These are phyloP conservation scores for Artemisiospiza belli DNA, from an alignment of 2,113 vertebrate genomes.

Conservation along the genomic window DNA sequence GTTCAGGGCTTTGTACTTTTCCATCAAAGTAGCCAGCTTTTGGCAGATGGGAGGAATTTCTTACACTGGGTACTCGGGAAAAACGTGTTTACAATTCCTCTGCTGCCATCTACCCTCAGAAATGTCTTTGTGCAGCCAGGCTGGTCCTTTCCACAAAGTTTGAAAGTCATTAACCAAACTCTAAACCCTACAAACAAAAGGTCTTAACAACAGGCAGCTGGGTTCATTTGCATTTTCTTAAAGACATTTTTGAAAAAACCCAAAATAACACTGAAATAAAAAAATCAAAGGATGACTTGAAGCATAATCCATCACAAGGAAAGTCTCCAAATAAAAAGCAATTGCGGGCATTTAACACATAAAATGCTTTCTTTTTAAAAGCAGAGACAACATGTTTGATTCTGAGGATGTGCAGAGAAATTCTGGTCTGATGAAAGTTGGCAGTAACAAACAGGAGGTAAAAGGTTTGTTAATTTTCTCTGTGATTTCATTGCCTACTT, in stretches of 20 bases:
- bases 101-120: conserved; percentile 77
- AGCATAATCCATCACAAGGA: neutral
- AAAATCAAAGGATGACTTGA: neutral
- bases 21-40: neutral
- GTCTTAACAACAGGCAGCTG: neutral
- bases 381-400: neutral
- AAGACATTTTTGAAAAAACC: neutral
- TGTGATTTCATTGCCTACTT: neutral
- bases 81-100: conserved; percentile 56
- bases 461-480: neutral
- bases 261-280: neutral
- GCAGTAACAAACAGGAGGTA: neutral
- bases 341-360: neutral
- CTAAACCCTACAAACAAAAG: neutral
- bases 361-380: neutral
- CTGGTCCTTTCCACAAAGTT: neutral
- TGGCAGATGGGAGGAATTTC: neutral
- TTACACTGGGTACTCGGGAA: neutral
- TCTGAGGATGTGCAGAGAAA: neutral
- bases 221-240: neutral
- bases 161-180: neutral
- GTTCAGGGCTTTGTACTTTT: conserved; percentile 15
- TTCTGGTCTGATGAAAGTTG: neutral
- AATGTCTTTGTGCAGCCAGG: conserved; percentile 2
- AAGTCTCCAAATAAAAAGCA: neutral